phyloP scores from a whole-genome alignment of 2,797 vertebrate genomes.

The Prionace glauca region DNA sequence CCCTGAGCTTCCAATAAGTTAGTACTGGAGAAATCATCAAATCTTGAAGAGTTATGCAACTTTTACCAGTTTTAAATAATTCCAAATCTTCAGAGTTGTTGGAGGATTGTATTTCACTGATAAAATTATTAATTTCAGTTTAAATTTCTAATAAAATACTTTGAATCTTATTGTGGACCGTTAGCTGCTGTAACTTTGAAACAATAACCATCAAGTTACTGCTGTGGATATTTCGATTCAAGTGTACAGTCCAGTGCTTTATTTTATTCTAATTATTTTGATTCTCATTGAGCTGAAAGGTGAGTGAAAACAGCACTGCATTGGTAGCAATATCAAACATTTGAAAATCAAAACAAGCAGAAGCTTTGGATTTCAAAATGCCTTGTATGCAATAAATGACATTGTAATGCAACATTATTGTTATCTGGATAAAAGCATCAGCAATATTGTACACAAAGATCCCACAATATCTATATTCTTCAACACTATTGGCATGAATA shows the following conservation, averaged over 20 bases:
- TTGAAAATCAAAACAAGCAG: not conserved
- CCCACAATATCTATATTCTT: not conserved
- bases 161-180: not conserved
- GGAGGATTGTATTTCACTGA: not conserved
- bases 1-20: not conserved
- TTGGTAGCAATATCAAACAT: not conserved
- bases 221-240: not conserved
- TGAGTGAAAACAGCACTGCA: not conserved
- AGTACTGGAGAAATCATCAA: not conserved
- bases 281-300: not conserved
- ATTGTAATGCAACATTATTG: not conserved
- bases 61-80: not conserved
- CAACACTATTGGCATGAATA: not conserved
- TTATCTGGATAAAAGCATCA: not conserved
- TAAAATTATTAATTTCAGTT: conserved; percentile 19
- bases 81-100: not conserved
- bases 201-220: not conserved
- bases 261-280: not conserved
- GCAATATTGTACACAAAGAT: not conserved
- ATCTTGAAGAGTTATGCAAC: not conserved
- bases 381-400: not conserved
- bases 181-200: not conserved
- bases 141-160: not conserved
- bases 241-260: not conserved
- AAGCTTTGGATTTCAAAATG: not conserved